phyloP scores from a whole-genome alignment of 2,113 vertebrate genomes.

The Elephas maximus region DNA sequence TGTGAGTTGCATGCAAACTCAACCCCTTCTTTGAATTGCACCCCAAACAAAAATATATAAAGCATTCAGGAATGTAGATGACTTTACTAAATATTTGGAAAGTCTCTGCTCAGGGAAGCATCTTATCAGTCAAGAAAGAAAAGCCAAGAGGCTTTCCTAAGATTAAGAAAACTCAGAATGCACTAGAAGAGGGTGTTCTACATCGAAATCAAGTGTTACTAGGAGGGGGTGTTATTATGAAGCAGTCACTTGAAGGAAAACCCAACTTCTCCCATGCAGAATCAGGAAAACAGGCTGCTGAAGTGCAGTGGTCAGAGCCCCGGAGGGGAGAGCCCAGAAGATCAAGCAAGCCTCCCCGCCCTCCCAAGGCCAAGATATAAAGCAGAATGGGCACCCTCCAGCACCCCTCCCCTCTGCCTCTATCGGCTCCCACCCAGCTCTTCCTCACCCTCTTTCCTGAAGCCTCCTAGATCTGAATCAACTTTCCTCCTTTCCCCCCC shows the following conservation, averaged over 20 bases:
- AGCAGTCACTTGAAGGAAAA: not conserved
- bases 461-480: not conserved
- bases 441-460: not conserved
- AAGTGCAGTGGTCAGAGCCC: not conserved
- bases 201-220: not conserved
- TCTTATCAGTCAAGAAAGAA: not conserved
- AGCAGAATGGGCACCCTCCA: too few relatives aligned
- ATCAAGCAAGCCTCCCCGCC: too few relatives aligned
- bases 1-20: not conserved
- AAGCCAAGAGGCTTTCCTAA: not conserved
- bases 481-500: too few relatives aligned
- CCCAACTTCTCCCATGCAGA: not conserved
- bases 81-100: not conserved
- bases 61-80: not conserved
- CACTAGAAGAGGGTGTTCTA: not conserved
- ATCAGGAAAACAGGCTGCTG: not conserved
- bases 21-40: not conserved
- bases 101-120: not conserved
- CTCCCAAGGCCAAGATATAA: not conserved
- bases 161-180: not conserved
- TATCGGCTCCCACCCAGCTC: not conserved
- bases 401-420: not conserved
- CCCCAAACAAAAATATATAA: not conserved
- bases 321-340: not conserved
- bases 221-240: not conserved